Percentiles rank a stretch among this genome's conserved stretches.
phyloP scores from a whole-genome alignment of 2,888 invertebrate species.

The Caradrina clavipalpis region DNA sequence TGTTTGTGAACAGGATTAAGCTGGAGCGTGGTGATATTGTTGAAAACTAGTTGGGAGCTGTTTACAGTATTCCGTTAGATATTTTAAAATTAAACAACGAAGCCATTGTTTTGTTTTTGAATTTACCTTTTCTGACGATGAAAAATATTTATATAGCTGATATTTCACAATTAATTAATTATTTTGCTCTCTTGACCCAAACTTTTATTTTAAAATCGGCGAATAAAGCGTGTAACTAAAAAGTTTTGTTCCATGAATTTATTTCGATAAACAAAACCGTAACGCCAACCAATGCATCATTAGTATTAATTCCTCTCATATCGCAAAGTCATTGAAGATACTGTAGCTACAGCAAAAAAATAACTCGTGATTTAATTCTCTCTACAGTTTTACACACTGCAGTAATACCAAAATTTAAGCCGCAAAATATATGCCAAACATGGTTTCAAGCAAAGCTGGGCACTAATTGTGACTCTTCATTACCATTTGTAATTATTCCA shows the following conservation, averaged over 20 bases:
- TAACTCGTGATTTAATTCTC: too few relatives aligned
- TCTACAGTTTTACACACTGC: neutral
- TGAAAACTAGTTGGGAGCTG: conserved; percentile 19
- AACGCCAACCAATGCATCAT: neutral
- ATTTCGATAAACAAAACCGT: neutral
- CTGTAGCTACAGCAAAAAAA: conserved; percentile 1
- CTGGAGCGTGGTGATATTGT: conserved; percentile 27
- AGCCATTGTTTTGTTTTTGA: neutral
- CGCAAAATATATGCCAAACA: conserved; percentile 39
- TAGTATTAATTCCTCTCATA: neutral
- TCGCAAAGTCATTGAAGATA: conserved; percentile 2
- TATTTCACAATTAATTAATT: too few relatives aligned
- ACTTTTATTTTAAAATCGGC: too few relatives aligned
- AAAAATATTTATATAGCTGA: too few relatives aligned
- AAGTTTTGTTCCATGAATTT: too few relatives aligned
- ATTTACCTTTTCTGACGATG: neutral
- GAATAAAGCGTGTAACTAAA: too few relatives aligned
- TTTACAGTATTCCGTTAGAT: conserved; percentile 13
- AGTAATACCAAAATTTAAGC: conserved; percentile 38
- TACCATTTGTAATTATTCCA: conserved; percentile 58
- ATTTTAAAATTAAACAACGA: neutral
- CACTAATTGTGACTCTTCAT: conserved; percentile 58
- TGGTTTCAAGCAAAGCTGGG: conserved; percentile 55
- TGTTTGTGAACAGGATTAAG: conserved; percentile 46
- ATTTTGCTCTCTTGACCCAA: too few relatives aligned